Percentiles rank a stretch among this genome's conserved stretches.
These are phyloP conservation scores for Takifugu rubripes DNA, from an alignment of 2,797 vertebrate species.

Conservation along the genomic window DNA sequence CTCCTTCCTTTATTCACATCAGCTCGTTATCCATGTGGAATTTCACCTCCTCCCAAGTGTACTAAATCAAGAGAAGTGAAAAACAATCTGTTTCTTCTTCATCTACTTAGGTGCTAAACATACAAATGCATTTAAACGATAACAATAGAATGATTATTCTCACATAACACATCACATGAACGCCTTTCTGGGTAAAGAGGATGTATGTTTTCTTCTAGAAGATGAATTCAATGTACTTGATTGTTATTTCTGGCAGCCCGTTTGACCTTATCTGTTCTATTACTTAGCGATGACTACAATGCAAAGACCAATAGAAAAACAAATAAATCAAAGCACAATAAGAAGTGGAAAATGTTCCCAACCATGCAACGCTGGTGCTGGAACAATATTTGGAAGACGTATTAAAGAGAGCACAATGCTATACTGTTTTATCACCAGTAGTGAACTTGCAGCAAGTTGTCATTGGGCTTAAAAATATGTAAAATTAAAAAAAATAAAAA, in stretches of 20 bases:
- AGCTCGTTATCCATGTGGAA: no score
- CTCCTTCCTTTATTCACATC: no score
- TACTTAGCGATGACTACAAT: constrained; percentile 29
- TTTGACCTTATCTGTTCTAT: constrained; percentile 16
- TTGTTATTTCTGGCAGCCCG: constrained; percentile 22
- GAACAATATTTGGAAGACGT: no score
- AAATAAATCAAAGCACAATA: constrained; percentile 11
- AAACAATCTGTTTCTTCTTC: neutral
- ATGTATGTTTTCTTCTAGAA: neutral
- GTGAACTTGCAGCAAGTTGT: no score
- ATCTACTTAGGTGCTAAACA: no score
- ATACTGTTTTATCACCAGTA: no score
- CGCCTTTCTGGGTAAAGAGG: neutral
- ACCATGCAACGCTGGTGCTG: constrained; percentile 77
- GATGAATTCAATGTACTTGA: neutral
- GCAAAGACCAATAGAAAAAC: constrained; percentile 14
- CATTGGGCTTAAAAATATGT: no score
- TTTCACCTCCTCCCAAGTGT: no score
- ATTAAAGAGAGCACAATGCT: no score
- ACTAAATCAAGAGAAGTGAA: neutral
- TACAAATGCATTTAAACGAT: no score
- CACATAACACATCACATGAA: neutral
- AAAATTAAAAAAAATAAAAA: no score
- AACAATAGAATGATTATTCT: neutral
- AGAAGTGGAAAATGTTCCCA: constrained; percentile 55